These are phyloP conservation scores for Drosophila ironensis DNA, from an alignment of 1,140 invertebrate genomes.

Conservation along the genomic window DNA sequence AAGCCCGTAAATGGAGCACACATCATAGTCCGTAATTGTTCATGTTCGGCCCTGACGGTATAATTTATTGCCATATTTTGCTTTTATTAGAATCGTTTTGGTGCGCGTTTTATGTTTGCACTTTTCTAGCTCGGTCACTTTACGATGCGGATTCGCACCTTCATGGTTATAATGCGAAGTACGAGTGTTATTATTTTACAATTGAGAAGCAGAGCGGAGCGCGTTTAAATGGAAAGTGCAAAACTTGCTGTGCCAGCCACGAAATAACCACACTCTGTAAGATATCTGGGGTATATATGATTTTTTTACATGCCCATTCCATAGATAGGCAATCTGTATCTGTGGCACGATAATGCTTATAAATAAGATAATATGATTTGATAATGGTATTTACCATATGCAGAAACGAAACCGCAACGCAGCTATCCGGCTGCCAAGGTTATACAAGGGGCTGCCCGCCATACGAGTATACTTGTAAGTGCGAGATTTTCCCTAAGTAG, in stretches of 20 bases:
- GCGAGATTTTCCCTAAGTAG: not conserved
- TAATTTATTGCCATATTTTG: conserved; percentile 53
- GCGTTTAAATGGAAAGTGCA: conserved; percentile 77
- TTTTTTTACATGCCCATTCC: conserved; percentile 77
- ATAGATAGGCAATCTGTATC: conserved; percentile 80
- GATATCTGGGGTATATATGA: conserved; percentile 63
- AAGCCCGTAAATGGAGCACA: conserved; percentile 4
- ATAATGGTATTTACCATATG: conserved; percentile 82
- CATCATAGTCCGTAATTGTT: conserved; percentile 55
- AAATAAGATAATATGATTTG: conserved; percentile 82
- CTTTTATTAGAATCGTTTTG: conserved; percentile 53
- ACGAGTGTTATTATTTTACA: conserved; percentile 32
- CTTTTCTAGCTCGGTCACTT: conserved; percentile 44
- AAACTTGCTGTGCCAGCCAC: conserved; percentile 76
- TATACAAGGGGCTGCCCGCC: not conserved
- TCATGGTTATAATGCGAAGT: conserved; percentile 23
- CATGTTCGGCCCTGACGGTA: conserved; percentile 46
- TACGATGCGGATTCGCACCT: conserved; percentile 30
- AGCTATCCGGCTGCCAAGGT: not conserved
- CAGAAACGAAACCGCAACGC: conserved; percentile 63
- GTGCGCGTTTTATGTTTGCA: conserved; percentile 20
- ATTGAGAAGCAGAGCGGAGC: conserved; percentile 25
- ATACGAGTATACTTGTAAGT: not conserved
- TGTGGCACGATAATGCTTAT: conserved; percentile 81
- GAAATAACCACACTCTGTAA: conserved; percentile 72